Conservation (phyloP, 64 coral and sea anemone species). For the Pocillopora verrucosa region DNA sequence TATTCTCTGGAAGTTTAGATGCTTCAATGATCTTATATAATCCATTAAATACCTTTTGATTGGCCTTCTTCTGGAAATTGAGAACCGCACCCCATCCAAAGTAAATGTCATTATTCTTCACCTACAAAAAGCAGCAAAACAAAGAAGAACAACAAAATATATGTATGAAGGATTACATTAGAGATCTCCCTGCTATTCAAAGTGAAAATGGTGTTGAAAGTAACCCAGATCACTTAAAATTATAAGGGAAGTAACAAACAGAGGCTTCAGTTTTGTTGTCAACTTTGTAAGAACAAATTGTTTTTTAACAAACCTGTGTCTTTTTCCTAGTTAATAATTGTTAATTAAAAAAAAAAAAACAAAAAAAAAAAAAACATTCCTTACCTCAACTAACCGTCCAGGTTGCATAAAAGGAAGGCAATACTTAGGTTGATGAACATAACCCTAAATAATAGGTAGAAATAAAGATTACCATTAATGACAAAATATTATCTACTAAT, state of each 20-base stretch:
- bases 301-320: too few species aligned
- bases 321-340: too few species aligned
- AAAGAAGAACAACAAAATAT: background rate
- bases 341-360: too few species aligned
- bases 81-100: slow-evolving; percentile 97
- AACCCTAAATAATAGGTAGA: slow-evolving; percentile 35
- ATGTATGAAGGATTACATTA: too few species aligned
- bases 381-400: slow-evolving; percentile 87
- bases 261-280: too few species aligned
- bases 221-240: too few species aligned
- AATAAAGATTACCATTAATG: background rate
- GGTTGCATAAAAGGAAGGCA: slow-evolving; percentile 97
- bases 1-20: background rate
- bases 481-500: background rate
- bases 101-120: slow-evolving; percentile 84
- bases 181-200: too few species aligned
- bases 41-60: slow-evolving; percentile 77
- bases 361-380: too few species aligned
- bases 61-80: slow-evolving; percentile 98
- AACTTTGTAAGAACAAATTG: too few species aligned
- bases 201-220: too few species aligned
- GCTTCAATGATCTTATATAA: background rate
- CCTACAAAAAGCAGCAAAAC: slow-evolving; percentile 39
- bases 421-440: slow-evolving; percentile 95
- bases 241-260: too few species aligned